These are phyloP conservation scores for Brenthis hecate DNA, from an alignment of 2,888 invertebrate genomes.

Conservation along the genomic window DNA sequence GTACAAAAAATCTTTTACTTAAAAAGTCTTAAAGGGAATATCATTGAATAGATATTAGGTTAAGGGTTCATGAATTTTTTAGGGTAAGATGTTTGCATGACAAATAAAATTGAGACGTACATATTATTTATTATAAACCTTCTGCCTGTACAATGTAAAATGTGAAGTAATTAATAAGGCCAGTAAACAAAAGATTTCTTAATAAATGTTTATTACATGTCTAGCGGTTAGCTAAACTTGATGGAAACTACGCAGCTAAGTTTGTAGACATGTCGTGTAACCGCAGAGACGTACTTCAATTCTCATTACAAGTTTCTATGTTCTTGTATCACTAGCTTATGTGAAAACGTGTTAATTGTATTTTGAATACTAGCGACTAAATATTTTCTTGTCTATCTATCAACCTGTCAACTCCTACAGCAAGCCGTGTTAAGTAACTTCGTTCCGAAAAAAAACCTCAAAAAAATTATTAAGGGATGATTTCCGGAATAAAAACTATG, in stretches of 20 bases:
- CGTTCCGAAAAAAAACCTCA: too few relatives aligned
- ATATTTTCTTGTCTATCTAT: too few relatives aligned
- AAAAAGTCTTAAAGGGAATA: constrained; percentile 17
- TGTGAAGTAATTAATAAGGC: background rate
- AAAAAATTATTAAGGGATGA: too few relatives aligned
- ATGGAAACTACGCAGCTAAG: constrained; percentile 31
- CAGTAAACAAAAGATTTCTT: constrained; percentile 1
- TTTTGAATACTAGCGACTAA: background rate
- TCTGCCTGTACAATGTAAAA: background rate
- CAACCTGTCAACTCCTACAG: too few relatives aligned
- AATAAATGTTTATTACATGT: constrained; percentile 32
- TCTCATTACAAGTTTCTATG: constrained; percentile 37
- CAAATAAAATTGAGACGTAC: background rate
- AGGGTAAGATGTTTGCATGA: background rate
- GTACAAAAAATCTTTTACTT: constrained; percentile 21
- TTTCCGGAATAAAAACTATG: too few relatives aligned
- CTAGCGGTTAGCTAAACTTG: constrained; percentile 29
- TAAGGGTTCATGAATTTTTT: background rate
- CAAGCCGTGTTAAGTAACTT: too few relatives aligned
- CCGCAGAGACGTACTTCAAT: constrained; percentile 31
- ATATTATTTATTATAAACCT: background rate
- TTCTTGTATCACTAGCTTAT: constrained; percentile 13
- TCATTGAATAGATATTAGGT: constrained; percentile 20
- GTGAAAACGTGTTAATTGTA: constrained; percentile 8
- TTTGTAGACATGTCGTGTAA: constrained; percentile 29